A percentile compares a stretch with the other conserved stretches of the same genome.
Evolutionary conservation across 2,113 vertebrate genomes (phyloP).

Genomic region (Hemiscyllium ocellatum): DNA sequence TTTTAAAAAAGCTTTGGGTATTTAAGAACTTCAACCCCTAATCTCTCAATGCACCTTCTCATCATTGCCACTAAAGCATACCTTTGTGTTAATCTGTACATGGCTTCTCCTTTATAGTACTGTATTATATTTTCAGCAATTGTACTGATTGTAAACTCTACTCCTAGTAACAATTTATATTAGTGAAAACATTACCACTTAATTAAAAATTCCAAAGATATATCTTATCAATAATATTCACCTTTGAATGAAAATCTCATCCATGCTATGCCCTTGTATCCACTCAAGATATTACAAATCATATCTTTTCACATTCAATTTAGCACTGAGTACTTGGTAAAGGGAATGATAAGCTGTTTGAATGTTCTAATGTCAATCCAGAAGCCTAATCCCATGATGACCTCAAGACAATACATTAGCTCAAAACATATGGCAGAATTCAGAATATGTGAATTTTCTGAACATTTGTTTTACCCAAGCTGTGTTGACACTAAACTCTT

Average conservation of each 20-base stretch:
- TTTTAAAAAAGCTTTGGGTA: not conserved
- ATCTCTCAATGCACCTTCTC: not conserved
- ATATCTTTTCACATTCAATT: not conserved
- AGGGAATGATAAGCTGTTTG: not conserved
- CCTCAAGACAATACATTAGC: not conserved
- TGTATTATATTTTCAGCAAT: not conserved
- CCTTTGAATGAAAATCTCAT: not conserved
- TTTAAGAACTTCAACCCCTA: not conserved
- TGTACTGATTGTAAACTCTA: not conserved
- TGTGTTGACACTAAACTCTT: not conserved
- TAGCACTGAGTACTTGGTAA: not conserved
- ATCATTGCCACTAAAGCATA: not conserved
- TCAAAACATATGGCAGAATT: not conserved
- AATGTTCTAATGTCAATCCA: not conserved
- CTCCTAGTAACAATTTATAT: not conserved
- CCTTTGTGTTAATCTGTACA: not conserved
- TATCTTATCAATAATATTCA: not conserved
- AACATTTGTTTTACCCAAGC: not conserved
- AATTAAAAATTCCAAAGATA: not conserved
- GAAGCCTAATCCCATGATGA: not conserved
- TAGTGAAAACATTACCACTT: not conserved
- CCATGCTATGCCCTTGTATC: not conserved
- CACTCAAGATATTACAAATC: not conserved
- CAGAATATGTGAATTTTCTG: not conserved
- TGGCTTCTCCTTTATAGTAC: not conserved